phyloP scores from a whole-genome alignment of 2,113 vertebrate genomes.

The Scopus umbretta region DNA sequence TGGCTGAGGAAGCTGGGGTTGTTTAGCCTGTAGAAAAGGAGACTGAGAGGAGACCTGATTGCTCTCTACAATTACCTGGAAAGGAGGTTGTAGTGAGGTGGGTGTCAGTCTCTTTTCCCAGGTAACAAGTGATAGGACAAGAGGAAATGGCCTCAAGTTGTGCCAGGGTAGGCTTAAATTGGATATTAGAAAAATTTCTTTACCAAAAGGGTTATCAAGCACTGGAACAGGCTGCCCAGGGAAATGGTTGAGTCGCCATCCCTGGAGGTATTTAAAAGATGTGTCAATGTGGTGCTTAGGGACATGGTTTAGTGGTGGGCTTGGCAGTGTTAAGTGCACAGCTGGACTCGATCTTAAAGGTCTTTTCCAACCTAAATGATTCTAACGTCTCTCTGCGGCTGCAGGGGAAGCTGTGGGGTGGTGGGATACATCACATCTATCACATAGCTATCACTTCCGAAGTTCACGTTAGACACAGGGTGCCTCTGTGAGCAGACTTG shows the following conservation, averaged over 20 bases:
- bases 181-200: background rate
- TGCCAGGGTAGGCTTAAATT: background rate
- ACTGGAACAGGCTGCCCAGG: background rate
- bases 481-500: background rate
- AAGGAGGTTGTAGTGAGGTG: background rate
- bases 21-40: background rate
- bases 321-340: background rate
- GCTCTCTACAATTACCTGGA: background rate
- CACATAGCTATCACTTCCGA: background rate
- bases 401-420: background rate
- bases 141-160: background rate
- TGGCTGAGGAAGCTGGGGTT: background rate
- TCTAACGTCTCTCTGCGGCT: accelerated
- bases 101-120: background rate
- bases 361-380: background rate
- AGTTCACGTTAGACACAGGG: background rate
- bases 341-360: background rate
- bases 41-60: background rate
- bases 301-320: background rate
- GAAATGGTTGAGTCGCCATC: background rate
- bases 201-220: background rate
- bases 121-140: background rate
- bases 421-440: accelerated
- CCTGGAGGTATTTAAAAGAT: background rate
- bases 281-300: background rate